A percentile compares a stretch with the other conserved stretches of the same genome.
phyloP scores from a whole-genome alignment of 1,140 invertebrate species.

The Nephotettix cincticeps region DNA sequence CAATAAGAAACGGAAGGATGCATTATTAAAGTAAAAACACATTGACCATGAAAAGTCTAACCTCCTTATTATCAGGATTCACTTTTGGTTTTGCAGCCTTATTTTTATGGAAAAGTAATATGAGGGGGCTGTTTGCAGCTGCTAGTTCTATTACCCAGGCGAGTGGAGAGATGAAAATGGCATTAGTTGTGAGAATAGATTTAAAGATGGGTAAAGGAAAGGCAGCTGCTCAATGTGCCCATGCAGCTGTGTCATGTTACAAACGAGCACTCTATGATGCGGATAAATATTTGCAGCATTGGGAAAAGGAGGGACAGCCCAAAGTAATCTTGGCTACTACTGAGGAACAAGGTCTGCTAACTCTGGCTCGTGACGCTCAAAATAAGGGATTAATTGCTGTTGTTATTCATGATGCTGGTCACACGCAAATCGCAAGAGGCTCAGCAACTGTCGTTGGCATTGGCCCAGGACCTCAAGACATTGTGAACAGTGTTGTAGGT shows the following conservation, averaged over 20 bases:
- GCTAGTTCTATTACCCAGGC: not conserved
- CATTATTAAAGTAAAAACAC: constrained; percentile 7
- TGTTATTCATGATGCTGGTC: constrained; percentile 82
- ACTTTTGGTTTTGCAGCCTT: constrained; percentile 1
- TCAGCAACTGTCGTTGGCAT: constrained; percentile 86
- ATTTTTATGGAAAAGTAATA: not conserved
- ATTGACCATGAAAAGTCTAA: not conserved
- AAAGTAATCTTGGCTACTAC: constrained; percentile 71
- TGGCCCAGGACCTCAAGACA: constrained; percentile 75
- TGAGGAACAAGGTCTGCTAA: constrained; percentile 60
- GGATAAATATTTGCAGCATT: constrained; percentile 64
- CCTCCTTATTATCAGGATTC: constrained; percentile 1
- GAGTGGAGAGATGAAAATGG: constrained; percentile 60
- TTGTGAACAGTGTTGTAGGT: constrained; percentile 82
- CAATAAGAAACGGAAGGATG: constrained; percentile 40
- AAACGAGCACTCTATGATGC: constrained; percentile 62
- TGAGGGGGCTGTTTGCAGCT: not conserved
- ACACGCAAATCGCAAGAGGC: constrained; percentile 84
- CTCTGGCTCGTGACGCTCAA: constrained; percentile 66
- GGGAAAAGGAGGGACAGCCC: constrained; percentile 76
- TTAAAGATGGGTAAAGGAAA: constrained; percentile 95
- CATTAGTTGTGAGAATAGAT: constrained; percentile 85
- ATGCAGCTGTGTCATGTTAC: constrained; percentile 83
- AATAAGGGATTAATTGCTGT: constrained; percentile 66
- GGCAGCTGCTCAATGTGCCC: constrained; percentile 88